These are phyloP conservation scores for Eucera pruinosa DNA, from an alignment of 2,888 invertebrate species.

Conservation along the genomic window DNA sequence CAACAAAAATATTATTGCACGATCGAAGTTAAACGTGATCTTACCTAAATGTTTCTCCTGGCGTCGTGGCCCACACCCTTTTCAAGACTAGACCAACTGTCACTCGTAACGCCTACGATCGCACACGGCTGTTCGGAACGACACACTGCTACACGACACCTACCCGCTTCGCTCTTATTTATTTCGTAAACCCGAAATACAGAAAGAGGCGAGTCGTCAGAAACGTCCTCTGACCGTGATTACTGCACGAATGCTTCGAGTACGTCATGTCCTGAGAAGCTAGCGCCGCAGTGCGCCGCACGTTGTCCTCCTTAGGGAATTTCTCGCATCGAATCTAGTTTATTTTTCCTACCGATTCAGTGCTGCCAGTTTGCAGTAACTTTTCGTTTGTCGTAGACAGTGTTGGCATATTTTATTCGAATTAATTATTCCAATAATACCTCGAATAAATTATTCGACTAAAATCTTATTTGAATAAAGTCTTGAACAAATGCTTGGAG, in stretches of 20 bases:
- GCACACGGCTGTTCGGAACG: constrained; percentile 42
- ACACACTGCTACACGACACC: constrained; percentile 47
- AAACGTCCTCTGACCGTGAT: constrained; percentile 77
- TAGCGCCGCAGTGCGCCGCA: constrained; percentile 68
- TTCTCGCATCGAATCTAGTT: constrained; percentile 31
- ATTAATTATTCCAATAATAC: too few relatives aligned
- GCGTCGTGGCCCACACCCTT: constrained; percentile 79
- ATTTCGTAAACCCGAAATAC: constrained; percentile 59
- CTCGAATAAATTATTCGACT: too few relatives aligned
- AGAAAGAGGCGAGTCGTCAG: constrained; percentile 70
- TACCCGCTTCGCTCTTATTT: constrained; percentile 48
- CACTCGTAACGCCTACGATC: constrained; percentile 60
- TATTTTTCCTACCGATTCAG: constrained; percentile 21
- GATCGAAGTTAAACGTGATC: constrained; percentile 46
- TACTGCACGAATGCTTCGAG: constrained; percentile 75
- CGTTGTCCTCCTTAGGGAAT: constrained; percentile 34
- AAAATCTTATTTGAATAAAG: too few relatives aligned
- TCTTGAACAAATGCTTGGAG: too few relatives aligned
- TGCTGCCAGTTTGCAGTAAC: constrained; percentile 20
- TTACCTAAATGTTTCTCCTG: constrained; percentile 75
- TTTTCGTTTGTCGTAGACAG: constrained; percentile 36
- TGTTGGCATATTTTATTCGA: too few relatives aligned
- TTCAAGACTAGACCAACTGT: constrained; percentile 69
- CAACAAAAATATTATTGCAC: constrained; percentile 34
- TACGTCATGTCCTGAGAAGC: constrained; percentile 73